These are phyloP conservation scores for Protobothrops mucrosquamatus DNA, from an alignment of 2,113 vertebrate genomes.

Conservation along the genomic window DNA sequence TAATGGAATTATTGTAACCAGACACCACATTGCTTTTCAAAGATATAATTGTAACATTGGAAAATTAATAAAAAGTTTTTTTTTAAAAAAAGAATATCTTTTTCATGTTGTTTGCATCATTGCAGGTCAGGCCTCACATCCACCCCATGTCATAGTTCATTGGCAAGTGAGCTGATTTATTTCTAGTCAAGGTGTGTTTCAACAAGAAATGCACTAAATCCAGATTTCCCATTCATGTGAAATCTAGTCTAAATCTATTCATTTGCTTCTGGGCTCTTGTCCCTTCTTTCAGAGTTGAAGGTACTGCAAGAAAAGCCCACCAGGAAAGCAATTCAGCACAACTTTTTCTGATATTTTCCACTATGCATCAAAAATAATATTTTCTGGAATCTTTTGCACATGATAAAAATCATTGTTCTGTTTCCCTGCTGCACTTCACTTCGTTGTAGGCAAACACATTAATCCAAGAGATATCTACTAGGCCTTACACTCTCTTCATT, in stretches of 20 bases:
- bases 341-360: not conserved
- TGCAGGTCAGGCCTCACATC: not conserved
- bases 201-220: not conserved
- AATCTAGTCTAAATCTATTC: not conserved
- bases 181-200: not conserved
- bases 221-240: not conserved
- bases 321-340: not conserved
- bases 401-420: not conserved
- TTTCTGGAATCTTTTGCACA: not conserved
- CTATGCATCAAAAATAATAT: not conserved
- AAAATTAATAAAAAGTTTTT: too few relatives aligned
- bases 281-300: not conserved
- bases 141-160: not conserved
- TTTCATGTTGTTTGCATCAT: not conserved
- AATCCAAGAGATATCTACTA: not conserved
- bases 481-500: not conserved
- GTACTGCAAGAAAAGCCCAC: not conserved
- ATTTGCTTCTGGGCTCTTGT: not conserved
- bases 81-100: not conserved
- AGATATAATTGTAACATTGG: too few relatives aligned
- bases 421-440: not conserved
- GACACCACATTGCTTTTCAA: too few relatives aligned
- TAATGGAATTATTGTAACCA: too few relatives aligned
- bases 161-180: not conserved
- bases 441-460: not conserved